Base-by-base conservation (phyloP, 2,888 invertebrate species). In the Thelaira solivaga region DNA sequence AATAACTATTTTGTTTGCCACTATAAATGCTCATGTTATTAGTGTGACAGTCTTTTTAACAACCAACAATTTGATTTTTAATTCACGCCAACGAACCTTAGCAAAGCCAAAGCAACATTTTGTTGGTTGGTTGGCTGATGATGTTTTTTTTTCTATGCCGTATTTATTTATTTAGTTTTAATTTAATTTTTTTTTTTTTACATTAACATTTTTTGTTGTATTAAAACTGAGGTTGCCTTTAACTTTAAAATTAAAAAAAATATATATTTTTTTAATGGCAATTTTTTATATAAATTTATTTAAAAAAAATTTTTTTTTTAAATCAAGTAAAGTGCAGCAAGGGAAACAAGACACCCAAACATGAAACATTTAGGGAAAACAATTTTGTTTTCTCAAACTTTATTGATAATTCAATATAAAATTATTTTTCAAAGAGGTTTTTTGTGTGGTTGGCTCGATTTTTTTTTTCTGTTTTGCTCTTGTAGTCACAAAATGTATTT, bases 1-100 rank as follows among this genome's bases (percentile, higher is more conserved):
- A 39, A 41, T 41, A 6, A 43, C 51, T 26, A 41, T 71, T 41
- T 69, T 68, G 20, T 39, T 62, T 31, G 10, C 16, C 26, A 62
- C 61, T 55, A 16, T 47, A 51, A 64, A 65, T 29, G 71, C 59
- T 65, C 45, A 53, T 53, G 69, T 65, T 71, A 76, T 65, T 71
- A 71, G 51, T 71, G 59, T 76, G 76, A 76, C 76, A 72, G 71
- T 61, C 51, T 51, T 61, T 59, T 71, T 65, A 76, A 53, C 71
- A 71, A 59, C 31, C 59, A 59, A 55, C 64, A 61, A 69, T 76
- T 72, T 72, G 47, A 71, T 26, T 61, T 76, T 47, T 22, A 76
- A 65, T 76, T 76, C 59, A 55, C 71, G 61, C 76, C 71, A 76
- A 76, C 65, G 26, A 65, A 51, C 29, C 43, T 20, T 20, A 49